Evolutionary conservation across 2,113 vertebrate species (phyloP).

Genomic region (Catagonus wagneri): DNA sequence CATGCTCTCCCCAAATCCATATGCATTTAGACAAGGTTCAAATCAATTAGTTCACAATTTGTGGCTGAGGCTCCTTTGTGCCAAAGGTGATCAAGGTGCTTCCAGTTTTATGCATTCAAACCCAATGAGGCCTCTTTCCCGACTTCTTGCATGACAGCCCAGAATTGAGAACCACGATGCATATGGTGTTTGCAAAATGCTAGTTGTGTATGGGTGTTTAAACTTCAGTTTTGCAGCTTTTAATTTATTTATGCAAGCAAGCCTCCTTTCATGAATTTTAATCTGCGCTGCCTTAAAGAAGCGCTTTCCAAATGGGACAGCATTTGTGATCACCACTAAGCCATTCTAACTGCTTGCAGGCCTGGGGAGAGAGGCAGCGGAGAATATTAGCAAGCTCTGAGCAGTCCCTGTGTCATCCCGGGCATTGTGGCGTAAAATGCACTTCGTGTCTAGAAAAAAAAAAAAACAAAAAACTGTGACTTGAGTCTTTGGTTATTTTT

Average conservation of each 20-base stretch:
- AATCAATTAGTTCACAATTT: conserved; percentile 81
- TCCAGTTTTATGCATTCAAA: conserved; percentile 72
- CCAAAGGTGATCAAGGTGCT: conserved; percentile 77
- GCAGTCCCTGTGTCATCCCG: conserved; percentile 82
- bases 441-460: conserved; percentile 81
- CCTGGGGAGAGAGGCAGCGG: conserved; percentile 76
- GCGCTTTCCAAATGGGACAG: conserved; percentile 83
- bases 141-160: conserved; percentile 80
- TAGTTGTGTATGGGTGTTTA: conserved; percentile 83
- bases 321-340: conserved; percentile 78
- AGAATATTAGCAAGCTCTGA: conserved; percentile 84
- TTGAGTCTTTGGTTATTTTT: conserved; percentile 85
- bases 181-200: conserved; percentile 83
- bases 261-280: conserved; percentile 85
- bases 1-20: conserved; percentile 60
- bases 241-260: conserved; percentile 87
- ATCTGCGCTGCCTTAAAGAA: conserved; percentile 83
- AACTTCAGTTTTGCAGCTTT: conserved; percentile 86
- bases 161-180: conserved; percentile 74
- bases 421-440: conserved; percentile 87
- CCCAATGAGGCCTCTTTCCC: conserved; percentile 71
- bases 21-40: conserved; percentile 76
- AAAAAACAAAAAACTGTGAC: conserved; percentile 60
- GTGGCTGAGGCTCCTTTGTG: conserved; percentile 63
- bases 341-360: conserved; percentile 81